These are phyloP conservation scores for Pao palembangensis DNA, from an alignment of 2,113 vertebrate genomes.

Conservation along the genomic window DNA sequence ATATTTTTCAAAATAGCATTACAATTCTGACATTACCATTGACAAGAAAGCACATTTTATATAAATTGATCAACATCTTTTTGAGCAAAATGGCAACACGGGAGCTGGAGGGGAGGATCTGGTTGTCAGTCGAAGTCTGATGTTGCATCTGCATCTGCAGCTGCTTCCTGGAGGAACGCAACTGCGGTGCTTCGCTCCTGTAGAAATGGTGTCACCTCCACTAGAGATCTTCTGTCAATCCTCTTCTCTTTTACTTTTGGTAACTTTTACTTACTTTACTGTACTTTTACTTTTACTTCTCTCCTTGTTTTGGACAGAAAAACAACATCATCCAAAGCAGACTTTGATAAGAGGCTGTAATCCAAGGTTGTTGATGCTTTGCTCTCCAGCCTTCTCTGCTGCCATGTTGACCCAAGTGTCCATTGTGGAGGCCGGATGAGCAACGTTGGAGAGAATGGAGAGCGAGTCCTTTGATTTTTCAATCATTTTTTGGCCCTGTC, in stretches of 20 bases:
- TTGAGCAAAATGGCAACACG: conserved; percentile 1
- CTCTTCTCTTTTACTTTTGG: no score
- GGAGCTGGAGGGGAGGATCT: conserved; percentile 8
- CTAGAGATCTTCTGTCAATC: conserved; percentile 4
- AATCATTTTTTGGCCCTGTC: conserved; percentile 59
- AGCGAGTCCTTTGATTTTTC: conserved; percentile 60
- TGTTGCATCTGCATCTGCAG: conserved; percentile 12
- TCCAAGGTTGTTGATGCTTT: conserved; percentile 62
- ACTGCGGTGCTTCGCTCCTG: conserved; percentile 29
- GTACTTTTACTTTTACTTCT: no score
- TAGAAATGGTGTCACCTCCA: no score
- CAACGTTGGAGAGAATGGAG: conserved; percentile 52
- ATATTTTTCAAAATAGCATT: no score
- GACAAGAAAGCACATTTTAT: no score
- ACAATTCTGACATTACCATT: no score
- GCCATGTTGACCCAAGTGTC: conserved; percentile 59
- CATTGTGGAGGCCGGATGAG: conserved; percentile 45
- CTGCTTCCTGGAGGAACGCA: conserved; percentile 43
- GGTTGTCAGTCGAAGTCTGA: conserved; percentile 18
- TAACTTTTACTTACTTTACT: no score
- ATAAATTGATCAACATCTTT: no score
- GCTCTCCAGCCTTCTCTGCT: conserved; percentile 38
- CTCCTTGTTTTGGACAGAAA: neutral
- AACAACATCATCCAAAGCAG: conserved; percentile 12
- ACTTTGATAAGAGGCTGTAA: conserved; percentile 18